phyloP scores from a whole-genome alignment of 2,888 invertebrate genomes.

The Trissolcus japonicus region DNA sequence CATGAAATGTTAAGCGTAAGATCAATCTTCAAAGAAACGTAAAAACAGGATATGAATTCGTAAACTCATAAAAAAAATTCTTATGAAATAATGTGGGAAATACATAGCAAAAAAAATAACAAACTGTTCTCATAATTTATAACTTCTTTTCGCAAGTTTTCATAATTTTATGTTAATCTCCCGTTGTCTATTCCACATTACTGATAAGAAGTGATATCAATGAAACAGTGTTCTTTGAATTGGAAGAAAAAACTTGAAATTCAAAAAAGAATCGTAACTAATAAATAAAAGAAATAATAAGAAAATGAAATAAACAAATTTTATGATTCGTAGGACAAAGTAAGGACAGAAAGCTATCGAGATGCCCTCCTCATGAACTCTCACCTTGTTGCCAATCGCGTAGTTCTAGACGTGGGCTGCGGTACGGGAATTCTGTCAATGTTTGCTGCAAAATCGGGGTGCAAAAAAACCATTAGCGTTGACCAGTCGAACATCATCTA shows the following conservation, averaged over 20 bases:
- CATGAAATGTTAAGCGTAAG: slow-evolving; percentile 92
- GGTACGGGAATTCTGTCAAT: slow-evolving; percentile 98
- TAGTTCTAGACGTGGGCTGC: slow-evolving; percentile 96
- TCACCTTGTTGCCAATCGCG: slow-evolving; percentile 83
- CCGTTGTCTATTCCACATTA: too few relatives aligned
- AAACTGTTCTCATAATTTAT: too few relatives aligned
- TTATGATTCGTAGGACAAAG: slow-evolving; percentile 80
- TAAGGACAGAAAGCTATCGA: slow-evolving; percentile 91
- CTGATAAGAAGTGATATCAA: too few relatives aligned
- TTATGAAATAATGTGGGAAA: too few relatives aligned
- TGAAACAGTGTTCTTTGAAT: too few relatives aligned
- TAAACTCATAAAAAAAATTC: too few relatives aligned
- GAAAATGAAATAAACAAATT: not conserved
- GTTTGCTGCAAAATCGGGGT: slow-evolving; percentile 97
- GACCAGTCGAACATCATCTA: slow-evolving; percentile 98
- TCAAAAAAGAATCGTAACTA: not conserved
- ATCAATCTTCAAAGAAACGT: not conserved
- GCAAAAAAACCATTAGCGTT: slow-evolving; percentile 91
- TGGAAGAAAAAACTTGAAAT: not conserved
- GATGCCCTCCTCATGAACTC: slow-evolving; percentile 88
- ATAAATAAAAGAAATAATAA: not conserved
- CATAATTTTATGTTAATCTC: too few relatives aligned
- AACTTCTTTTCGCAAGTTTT: too few relatives aligned
- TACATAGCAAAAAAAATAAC: too few relatives aligned
- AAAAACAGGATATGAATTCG: too few relatives aligned